phyloP scores from a whole-genome alignment of 1,140 invertebrate genomes.

The Xylocopa sonorina region DNA sequence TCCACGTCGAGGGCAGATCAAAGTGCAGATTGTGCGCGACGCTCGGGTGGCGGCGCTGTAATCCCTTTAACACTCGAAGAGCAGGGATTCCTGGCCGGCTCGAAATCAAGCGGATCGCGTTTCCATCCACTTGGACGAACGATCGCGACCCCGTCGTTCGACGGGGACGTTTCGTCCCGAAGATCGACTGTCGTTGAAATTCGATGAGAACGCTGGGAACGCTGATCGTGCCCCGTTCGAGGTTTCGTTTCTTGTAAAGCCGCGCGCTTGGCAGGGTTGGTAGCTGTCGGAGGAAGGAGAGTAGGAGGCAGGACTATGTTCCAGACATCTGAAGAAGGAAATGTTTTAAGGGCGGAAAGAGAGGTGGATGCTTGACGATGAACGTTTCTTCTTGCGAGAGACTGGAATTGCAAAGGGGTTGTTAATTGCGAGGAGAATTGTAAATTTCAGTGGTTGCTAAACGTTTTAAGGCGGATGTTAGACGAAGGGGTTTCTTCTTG shows the following conservation, averaged over 20 bases:
- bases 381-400: too few species aligned
- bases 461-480: too few species aligned
- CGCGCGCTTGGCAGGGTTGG: too few species aligned
- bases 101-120: slow-evolving; percentile 27
- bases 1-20: slow-evolving; percentile 16
- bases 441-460: too few species aligned
- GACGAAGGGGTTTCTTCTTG: too few species aligned
- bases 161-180: not conserved
- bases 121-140: slow-evolving; percentile 25
- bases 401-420: too few species aligned
- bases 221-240: not conserved
- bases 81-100: not conserved
- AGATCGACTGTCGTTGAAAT: slow-evolving; percentile 18
- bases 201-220: not conserved
- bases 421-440: too few species aligned
- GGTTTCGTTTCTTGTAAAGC: not conserved
- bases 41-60: not conserved
- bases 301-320: not conserved
- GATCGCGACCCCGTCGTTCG: slow-evolving; percentile 8
- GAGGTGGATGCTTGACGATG: too few species aligned
- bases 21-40: not conserved
- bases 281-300: too few species aligned
- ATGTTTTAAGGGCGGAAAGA: too few species aligned
- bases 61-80: not conserved
- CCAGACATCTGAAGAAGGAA: not conserved